These are phyloP conservation scores for Chrysolina americana DNA, from an alignment of 2,888 invertebrate species.

Conservation along the genomic window DNA sequence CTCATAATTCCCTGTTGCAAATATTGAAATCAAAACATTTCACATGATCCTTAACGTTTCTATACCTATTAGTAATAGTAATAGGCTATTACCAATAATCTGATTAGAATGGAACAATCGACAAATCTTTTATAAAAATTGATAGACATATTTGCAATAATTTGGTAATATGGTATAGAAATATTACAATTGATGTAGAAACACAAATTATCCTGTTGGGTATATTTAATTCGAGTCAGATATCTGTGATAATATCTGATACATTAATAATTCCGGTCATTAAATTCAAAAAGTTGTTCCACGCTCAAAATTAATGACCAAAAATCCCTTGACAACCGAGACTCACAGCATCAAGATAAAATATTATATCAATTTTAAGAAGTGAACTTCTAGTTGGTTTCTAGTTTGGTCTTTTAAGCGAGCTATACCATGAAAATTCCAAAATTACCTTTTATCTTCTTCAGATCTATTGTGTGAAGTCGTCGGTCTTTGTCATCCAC, in stretches of 20 bases:
- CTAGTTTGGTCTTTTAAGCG: conserved; percentile 35
- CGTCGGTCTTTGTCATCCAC: conserved; percentile 51
- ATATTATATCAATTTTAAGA: conserved; percentile 32
- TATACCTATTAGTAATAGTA: too few species aligned
- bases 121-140: too few species aligned
- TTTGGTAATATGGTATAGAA: neutral
- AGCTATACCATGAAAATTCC: conserved; percentile 62
- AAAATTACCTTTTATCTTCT: conserved; percentile 59
- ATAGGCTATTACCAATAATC: too few species aligned
- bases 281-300: neutral
- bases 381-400: conserved; percentile 32
- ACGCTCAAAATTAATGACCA: conserved; percentile 19
- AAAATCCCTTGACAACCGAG: conserved; percentile 21
- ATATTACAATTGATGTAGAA: neutral
- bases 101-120: too few species aligned
- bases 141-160: too few species aligned
- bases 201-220: neutral
- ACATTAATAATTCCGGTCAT: conserved; percentile 1
- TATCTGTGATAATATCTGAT: conserved; percentile 5
- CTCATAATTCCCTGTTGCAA: too few species aligned
- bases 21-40: too few species aligned
- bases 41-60: too few species aligned
- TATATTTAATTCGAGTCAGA: neutral
- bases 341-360: conserved; percentile 28
- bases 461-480: conserved; percentile 54